Percentiles rank a stretch among this genome's conserved stretches.
phyloP scores from a whole-genome alignment of 2,113 vertebrate genomes.

The Menidia beryllina region DNA sequence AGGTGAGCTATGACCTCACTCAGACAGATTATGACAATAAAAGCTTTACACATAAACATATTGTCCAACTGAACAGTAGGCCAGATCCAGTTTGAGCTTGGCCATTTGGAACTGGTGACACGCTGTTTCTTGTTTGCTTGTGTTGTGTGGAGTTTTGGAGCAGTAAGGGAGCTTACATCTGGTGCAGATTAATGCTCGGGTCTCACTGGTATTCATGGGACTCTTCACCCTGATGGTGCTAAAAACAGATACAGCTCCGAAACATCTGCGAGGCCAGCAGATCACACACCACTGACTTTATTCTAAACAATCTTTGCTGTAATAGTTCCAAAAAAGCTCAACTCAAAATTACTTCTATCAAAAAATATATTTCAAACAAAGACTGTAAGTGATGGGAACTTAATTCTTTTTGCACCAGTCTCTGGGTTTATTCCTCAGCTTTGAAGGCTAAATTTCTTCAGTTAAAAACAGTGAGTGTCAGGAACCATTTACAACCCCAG shows the following conservation, averaged over 20 bases:
- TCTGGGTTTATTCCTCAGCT: background rate
- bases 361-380: too few species aligned
- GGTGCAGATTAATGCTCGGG: slow-evolving; percentile 65
- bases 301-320: background rate
- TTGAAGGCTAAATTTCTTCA: background rate
- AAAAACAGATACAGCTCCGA: slow-evolving; percentile 66
- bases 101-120: slow-evolving; percentile 40
- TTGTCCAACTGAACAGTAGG: slow-evolving; percentile 47
- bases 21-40: slow-evolving; percentile 53
- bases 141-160: slow-evolving; percentile 44
- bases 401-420: background rate
- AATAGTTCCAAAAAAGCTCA: background rate
- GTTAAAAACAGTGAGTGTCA: too few species aligned
- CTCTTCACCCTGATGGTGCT: slow-evolving; percentile 64
- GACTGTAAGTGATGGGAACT: too few species aligned
- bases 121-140: slow-evolving; percentile 50
- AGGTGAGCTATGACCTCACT: slow-evolving; percentile 59
- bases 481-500: too few species aligned
- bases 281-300: slow-evolving; percentile 29
- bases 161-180: slow-evolving; percentile 71
- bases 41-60: slow-evolving; percentile 53
- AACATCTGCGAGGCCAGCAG: background rate
- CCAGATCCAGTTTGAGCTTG: slow-evolving; percentile 45
- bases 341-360: too few species aligned
- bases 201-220: slow-evolving; percentile 62